phyloP scores from a whole-genome alignment of 2,113 vertebrate species.

The Coracopsis vasa region DNA sequence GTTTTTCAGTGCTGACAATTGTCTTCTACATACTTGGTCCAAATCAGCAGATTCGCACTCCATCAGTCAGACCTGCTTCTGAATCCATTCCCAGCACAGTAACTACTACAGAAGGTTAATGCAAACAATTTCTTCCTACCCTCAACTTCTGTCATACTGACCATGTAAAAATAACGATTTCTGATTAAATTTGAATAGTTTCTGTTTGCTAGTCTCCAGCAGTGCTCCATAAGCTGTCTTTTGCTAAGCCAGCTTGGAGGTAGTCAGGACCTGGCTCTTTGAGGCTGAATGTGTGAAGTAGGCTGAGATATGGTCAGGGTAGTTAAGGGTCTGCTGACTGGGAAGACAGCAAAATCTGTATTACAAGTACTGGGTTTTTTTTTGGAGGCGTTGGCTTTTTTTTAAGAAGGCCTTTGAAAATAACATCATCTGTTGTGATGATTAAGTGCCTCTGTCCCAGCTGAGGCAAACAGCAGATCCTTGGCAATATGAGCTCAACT shows the following conservation, averaged over 20 bases:
- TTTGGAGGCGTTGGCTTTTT: fast-evolving
- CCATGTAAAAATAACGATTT: neutral
- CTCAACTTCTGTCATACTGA: neutral
- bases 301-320: neutral
- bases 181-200: neutral
- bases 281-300: neutral
- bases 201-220: neutral
- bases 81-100: fast-evolving
- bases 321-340: neutral
- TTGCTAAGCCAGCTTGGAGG: neutral
- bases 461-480: neutral
- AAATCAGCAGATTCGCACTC: neutral
- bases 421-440: neutral
- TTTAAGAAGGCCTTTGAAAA: neutral
- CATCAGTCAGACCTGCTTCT: neutral
- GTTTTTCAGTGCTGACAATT: neutral
- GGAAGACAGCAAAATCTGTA: neutral
- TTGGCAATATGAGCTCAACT: neutral
- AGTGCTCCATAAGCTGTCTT: neutral
- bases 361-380: neutral
- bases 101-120: neutral
- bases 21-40: neutral
- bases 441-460: neutral
- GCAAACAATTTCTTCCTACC: neutral
- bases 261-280: neutral